Conservation (phyloP, 23 tunicate genomes). For the Diplosoma virens region DNA sequence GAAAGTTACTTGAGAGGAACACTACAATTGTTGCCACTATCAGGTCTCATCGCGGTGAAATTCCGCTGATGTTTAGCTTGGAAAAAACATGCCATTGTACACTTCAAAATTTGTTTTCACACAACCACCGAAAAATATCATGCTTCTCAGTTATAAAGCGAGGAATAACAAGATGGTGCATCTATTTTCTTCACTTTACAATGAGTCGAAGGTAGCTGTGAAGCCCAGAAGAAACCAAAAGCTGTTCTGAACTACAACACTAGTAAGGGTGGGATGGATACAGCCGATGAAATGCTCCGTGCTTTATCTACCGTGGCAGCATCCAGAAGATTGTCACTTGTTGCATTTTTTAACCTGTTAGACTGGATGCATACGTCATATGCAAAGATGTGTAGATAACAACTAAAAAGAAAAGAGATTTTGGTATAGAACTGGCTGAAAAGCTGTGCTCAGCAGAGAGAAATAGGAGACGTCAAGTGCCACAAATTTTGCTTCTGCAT, state of each 20-base stretch:
- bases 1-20: neutral
- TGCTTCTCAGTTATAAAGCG: conserved; percentile 8
- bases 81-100: conserved; percentile 5
- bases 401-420: neutral
- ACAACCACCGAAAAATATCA: conserved; percentile 1
- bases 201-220: neutral
- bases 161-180: neutral
- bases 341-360: neutral
- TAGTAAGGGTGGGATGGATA: conserved; percentile 20
- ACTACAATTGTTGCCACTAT: neutral
- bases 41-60: neutral
- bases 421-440: neutral
- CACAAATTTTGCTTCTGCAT: neutral
- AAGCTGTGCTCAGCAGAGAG: neutral
- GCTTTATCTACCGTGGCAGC: conserved; percentile 5
- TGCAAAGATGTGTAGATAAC: neutral
- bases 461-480: neutral
- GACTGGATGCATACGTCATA: conserved; percentile 10
- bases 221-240: conserved; percentile 9
- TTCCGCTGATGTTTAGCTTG: conserved; percentile 1
- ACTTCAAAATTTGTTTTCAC: conserved; percentile 23
- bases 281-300: conserved; percentile 17
- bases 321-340: conserved; percentile 12
- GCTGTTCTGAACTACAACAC: conserved; percentile 15
- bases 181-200: conserved; percentile 7